These are phyloP conservation scores for Caradrina clavipalpis DNA, from an alignment of 2,888 invertebrate genomes.

Conservation along the genomic window DNA sequence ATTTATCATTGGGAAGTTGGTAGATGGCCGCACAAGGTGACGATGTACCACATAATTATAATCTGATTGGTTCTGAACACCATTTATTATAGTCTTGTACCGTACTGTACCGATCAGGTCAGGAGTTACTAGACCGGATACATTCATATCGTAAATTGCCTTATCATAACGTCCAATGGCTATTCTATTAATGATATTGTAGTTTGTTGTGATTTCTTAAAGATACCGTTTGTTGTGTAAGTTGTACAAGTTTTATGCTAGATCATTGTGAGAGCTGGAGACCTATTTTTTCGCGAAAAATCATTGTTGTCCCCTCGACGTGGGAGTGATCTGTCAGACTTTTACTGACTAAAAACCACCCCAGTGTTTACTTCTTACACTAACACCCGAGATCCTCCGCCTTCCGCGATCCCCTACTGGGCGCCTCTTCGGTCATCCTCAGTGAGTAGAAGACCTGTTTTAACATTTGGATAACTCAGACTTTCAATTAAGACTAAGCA, in stretches of 20 bases:
- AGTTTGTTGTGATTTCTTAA: conserved; percentile 48
- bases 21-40: conserved; percentile 56
- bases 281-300: too few species aligned
- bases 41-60: conserved; percentile 64
- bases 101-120: conserved; percentile 58
- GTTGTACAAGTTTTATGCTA: neutral
- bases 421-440: too few species aligned
- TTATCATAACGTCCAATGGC: conserved; percentile 48
- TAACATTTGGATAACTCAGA: too few species aligned
- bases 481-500: too few species aligned
- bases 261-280: neutral
- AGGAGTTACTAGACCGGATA: conserved; percentile 66
- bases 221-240: conserved; percentile 23
- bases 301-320: too few species aligned
- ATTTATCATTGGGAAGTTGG: conserved; percentile 61
- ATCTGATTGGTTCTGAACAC: conserved; percentile 60
- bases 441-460: too few species aligned
- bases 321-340: too few species aligned
- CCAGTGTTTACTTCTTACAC: too few species aligned
- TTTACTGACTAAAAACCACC: too few species aligned
- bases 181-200: conserved; percentile 51
- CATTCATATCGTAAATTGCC: conserved; percentile 52
- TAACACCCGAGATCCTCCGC: too few species aligned
- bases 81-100: conserved; percentile 56
- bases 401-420: too few species aligned